Evolutionary conservation across 2,888 invertebrate genomes (phyloP).

Genomic region (Myopa testacea): DNA sequence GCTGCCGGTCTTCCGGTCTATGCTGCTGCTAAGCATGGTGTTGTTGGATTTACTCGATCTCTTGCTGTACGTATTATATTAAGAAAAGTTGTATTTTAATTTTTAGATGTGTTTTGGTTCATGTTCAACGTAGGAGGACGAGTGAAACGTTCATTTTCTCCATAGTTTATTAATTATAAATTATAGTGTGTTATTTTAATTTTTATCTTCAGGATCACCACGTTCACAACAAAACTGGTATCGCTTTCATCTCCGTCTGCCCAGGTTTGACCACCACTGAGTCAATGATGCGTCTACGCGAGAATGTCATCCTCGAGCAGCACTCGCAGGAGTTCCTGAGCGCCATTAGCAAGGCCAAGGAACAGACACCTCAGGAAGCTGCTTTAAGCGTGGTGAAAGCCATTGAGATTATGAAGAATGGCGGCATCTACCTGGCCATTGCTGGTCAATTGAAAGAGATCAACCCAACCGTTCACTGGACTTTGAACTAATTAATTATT

Average conservation of each 20-base stretch:
- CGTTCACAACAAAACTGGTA: constrained; percentile 59
- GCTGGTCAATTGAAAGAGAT: constrained; percentile 61
- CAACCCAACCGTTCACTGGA: constrained; percentile 57
- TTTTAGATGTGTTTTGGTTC: too few species aligned
- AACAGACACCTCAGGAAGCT: constrained; percentile 63
- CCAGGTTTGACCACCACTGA: constrained; percentile 63
- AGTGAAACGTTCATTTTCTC: too few species aligned
- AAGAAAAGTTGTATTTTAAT: neutral
- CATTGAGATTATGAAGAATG: constrained; percentile 63
- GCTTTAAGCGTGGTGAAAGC: constrained; percentile 58
- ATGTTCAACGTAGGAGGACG: too few species aligned
- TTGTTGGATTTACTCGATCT: constrained; percentile 64
- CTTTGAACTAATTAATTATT: constrained; percentile 44
- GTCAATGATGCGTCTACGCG: constrained; percentile 61
- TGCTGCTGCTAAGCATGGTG: constrained; percentile 64
- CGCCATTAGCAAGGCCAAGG: constrained; percentile 56
- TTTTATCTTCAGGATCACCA: constrained; percentile 51
- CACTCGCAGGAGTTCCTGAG: constrained; percentile 56
- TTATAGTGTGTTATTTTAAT: neutral
- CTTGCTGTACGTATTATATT: constrained; percentile 54
- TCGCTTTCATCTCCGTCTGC: constrained; percentile 60
- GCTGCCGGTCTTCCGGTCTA: constrained; percentile 62
- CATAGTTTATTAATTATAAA: neutral
- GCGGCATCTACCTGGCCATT: constrained; percentile 62
- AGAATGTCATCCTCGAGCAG: constrained; percentile 57